These are phyloP conservation scores for Xanthia icteritia DNA, from an alignment of 2,888 invertebrate genomes.

Conservation along the genomic window DNA sequence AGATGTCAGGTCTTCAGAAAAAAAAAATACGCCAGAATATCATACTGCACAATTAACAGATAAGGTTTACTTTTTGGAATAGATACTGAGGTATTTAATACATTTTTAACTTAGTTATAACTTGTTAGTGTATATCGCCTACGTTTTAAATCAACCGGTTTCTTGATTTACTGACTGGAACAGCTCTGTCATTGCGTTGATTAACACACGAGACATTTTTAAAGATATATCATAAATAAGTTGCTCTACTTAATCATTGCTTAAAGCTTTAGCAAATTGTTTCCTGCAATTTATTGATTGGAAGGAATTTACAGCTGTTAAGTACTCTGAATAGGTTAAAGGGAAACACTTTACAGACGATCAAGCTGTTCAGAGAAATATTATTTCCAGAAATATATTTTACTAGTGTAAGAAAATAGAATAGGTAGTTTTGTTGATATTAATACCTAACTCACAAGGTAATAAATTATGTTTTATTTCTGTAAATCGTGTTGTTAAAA, in stretches of 20 bases:
- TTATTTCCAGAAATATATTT: neutral
- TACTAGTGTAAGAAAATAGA: neutral
- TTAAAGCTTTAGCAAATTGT: neutral
- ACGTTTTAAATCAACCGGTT: slow-evolving; percentile 21
- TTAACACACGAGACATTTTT: slow-evolving; percentile 29
- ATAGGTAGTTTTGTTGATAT: neutral
- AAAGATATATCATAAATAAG: slow-evolving; percentile 23
- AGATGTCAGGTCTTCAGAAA: no score
- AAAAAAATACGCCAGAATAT: no score
- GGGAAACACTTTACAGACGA: neutral
- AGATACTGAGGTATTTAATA: no score
- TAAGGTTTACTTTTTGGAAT: no score
- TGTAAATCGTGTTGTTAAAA: neutral
- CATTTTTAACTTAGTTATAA: no score
- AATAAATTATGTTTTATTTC: neutral
- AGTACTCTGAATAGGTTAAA: neutral
- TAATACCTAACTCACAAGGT: neutral
- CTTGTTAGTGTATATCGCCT: neutral
- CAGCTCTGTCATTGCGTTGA: slow-evolving; percentile 10
- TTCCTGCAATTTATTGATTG: slow-evolving; percentile 22
- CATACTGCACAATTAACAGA: no score
- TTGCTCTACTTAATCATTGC: slow-evolving; percentile 16
- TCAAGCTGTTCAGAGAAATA: neutral
- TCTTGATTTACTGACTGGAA: slow-evolving; percentile 28
- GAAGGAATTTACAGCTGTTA: slow-evolving; percentile 11